Evolutionary conservation across 2,113 vertebrate species (phyloP).

Genomic region (Cavia aperea): DNA sequence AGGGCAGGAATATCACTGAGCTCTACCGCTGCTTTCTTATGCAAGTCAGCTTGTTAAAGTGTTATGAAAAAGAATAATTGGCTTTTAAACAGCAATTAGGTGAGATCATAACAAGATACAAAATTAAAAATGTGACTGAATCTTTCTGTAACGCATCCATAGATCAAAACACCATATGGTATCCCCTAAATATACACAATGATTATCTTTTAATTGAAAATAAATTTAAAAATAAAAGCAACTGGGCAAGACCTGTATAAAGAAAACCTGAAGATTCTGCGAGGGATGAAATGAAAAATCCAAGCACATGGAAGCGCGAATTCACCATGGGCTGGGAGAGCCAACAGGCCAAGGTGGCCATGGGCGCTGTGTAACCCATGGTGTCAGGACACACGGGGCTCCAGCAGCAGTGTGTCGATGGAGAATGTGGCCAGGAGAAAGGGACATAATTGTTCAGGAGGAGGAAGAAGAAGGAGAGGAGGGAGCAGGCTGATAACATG

Average conservation of each 20-base stretch:
- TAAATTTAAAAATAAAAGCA: not conserved
- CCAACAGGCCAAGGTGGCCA: not conserved
- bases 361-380: not conserved
- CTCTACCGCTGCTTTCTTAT: not conserved
- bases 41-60: not conserved
- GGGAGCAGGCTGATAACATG: not conserved
- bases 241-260: not conserved
- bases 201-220: not conserved
- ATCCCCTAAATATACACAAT: not conserved
- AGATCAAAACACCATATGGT: not conserved
- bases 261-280: not conserved
- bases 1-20: not conserved
- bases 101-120: not conserved
- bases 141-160: not conserved
- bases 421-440: not conserved
- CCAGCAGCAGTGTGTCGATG: not conserved
- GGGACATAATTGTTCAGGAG: not conserved
- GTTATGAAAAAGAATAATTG: not conserved
- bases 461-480: not conserved
- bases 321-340: not conserved
- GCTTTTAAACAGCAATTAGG: not conserved
- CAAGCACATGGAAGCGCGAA: not conserved
- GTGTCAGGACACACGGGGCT: not conserved
- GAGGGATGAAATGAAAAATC: not conserved
- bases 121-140: not conserved